A percentile compares a stretch with the other conserved stretches of the same genome.
phyloP scores from a whole-genome alignment of 2,797 vertebrate genomes.

The Ctenosaura bakeri region DNA sequence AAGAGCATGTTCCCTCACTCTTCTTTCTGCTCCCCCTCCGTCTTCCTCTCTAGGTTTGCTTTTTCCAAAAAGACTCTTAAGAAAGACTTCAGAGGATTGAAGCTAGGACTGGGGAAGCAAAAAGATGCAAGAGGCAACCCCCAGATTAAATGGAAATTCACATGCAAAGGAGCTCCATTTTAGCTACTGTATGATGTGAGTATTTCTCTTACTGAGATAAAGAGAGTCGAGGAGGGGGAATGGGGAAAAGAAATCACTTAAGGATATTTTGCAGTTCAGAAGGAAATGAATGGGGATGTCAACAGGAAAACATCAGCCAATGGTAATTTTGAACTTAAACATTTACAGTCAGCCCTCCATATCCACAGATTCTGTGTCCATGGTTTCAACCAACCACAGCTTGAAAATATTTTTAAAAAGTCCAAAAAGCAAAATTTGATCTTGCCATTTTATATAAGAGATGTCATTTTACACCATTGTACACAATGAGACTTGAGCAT shows the following conservation, averaged over 20 bases:
- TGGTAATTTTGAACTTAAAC: not conserved
- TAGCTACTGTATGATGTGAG: slow-evolving; percentile 8
- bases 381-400: no score
- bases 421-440: no score
- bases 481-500: no score
- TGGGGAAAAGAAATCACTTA: no score
- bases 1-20: slow-evolving; percentile 65
- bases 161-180: slow-evolving; percentile 11
- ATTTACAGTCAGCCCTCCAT: no score
- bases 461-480: no score
- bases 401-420: no score
- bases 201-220: not conserved
- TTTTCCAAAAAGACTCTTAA: slow-evolving; percentile 56
- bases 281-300: no score
- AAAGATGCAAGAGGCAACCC: slow-evolving; percentile 28
- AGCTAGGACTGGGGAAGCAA: slow-evolving; percentile 35
- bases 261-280: not conserved
- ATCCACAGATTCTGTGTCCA: no score
- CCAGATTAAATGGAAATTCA: slow-evolving; percentile 43
- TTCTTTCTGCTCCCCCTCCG: not conserved
- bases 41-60: slow-evolving; percentile 58
- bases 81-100: slow-evolving; percentile 62
- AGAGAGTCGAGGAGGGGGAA: not conserved
- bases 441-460: no score
- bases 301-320: not conserved